Conservation (phyloP, 2,888 invertebrate species). For the Rhamnusium bicolor region DNA sequence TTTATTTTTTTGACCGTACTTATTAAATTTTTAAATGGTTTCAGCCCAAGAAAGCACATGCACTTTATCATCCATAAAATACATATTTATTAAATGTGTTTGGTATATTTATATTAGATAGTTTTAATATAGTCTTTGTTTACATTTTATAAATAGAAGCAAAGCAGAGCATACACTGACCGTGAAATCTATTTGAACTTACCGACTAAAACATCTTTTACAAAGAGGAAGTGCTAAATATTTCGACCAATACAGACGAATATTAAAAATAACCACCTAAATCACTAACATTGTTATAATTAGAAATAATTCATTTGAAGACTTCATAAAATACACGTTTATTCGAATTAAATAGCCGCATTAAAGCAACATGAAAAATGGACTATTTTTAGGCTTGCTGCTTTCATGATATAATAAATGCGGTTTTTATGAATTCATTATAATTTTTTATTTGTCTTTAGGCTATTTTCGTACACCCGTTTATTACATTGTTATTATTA, state of each 20-base stretch:
- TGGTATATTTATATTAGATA: neutral
- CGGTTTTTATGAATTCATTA: constrained; percentile 16
- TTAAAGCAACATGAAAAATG: neutral
- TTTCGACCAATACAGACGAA: neutral
- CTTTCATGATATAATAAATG: neutral
- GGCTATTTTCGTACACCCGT: neutral
- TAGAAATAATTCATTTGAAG: neutral
- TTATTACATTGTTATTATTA: too few species aligned
- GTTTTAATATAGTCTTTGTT: constrained; percentile 4
- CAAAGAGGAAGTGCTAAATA: constrained; percentile 12
- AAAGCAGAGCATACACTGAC: neutral
- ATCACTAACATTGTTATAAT: constrained; percentile 22
- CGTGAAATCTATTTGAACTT: constrained; percentile 23
- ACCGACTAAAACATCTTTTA: constrained; percentile 2
- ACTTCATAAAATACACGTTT: neutral
- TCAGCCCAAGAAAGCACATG: too few species aligned
- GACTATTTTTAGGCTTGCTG: constrained; percentile 21
- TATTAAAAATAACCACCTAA: neutral
- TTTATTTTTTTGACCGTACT: too few species aligned
- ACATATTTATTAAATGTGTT: neutral
- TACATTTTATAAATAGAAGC: constrained; percentile 26
- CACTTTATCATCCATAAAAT: neutral
- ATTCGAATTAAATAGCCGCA: neutral
- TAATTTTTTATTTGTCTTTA: neutral
- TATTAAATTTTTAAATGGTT: too few species aligned